phyloP scores from a whole-genome alignment of 2,888 invertebrate genomes.

The Galeruca laticollis region DNA sequence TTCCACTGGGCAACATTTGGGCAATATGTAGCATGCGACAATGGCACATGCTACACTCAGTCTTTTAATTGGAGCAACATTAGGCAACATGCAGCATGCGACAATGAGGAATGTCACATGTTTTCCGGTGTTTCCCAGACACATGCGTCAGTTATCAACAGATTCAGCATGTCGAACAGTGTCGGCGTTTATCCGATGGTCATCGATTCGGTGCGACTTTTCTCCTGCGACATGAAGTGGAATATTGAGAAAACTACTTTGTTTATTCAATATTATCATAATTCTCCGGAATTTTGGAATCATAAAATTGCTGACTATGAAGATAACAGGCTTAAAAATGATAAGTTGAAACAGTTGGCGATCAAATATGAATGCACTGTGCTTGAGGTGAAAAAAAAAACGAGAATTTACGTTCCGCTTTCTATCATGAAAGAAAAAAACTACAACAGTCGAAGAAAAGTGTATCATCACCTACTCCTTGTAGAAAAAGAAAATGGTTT shows the following conservation, averaged over 20 bases:
- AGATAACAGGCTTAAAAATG: conserved; percentile 16
- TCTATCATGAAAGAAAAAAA: conserved; percentile 22
- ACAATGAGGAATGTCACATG: no score
- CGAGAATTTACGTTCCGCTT: conserved; percentile 21
- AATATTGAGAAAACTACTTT: conserved; percentile 15
- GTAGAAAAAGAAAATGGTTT: no score
- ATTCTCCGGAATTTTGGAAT: conserved; percentile 19
- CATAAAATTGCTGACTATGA: conserved; percentile 14
- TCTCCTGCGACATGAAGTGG: conserved; percentile 21
- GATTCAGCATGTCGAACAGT: conserved; percentile 13
- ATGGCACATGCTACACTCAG: no score
- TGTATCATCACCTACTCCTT: no score
- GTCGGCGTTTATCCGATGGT: not conserved
- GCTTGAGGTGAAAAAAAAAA: not conserved
- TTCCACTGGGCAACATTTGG: no score
- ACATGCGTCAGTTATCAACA: conserved; percentile 10
- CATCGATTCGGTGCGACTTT: conserved; percentile 9
- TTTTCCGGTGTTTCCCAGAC: not conserved
- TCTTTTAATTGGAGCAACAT: no score
- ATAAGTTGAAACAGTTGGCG: conserved; percentile 8
- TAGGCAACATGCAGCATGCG: no score
- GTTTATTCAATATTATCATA: conserved; percentile 25
- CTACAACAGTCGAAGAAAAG: no score
- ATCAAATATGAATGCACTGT: not conserved
- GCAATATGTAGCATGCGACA: no score